Evolutionary conservation across 1,140 invertebrate species (phyloP).

Genomic region (Paracyclopina nana): DNA sequence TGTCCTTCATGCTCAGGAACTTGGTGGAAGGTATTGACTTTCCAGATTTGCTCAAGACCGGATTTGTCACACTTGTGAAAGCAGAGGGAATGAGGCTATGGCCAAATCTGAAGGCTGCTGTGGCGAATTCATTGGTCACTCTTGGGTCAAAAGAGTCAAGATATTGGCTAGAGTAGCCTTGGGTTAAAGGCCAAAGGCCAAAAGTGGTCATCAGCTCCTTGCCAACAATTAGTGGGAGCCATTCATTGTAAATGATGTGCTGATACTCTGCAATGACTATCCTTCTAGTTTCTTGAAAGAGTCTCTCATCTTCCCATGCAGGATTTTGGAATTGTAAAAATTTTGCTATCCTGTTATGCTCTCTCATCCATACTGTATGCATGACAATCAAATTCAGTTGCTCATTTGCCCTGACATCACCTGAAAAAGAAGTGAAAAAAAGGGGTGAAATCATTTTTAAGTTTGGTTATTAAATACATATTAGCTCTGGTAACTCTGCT

Average conservation of each 20-base stretch:
- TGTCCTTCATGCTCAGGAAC: conserved; percentile 4
- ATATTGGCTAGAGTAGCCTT: conserved; percentile 15
- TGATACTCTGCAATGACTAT: conserved; percentile 27
- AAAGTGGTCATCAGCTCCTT: conserved; percentile 7
- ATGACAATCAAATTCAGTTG: conserved; percentile 34
- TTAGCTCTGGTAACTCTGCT: too few relatives aligned
- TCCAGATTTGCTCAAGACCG: not conserved
- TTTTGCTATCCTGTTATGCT: conserved; percentile 72
- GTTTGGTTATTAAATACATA: too few relatives aligned
- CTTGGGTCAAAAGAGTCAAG: conserved; percentile 22
- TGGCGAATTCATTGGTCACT: conserved; percentile 29
- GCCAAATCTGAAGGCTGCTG: conserved; percentile 35
- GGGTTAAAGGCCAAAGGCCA: conserved; percentile 11
- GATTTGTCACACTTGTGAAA: not conserved
- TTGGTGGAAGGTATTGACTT: too few relatives aligned
- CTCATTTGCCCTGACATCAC: conserved; percentile 39
- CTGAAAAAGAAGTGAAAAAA: conserved; percentile 24
- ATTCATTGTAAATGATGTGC: conserved; percentile 39
- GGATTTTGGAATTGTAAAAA: conserved; percentile 27
- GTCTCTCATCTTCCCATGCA: conserved; percentile 30
- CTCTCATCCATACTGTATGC: conserved; percentile 54
- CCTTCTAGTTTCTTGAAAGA: conserved; percentile 23
- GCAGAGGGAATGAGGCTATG: conserved; percentile 26
- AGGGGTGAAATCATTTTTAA: too few relatives aligned
- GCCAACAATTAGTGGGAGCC: conserved; percentile 47